A percentile compares a stretch with the other conserved stretches of the same genome.
Conservation (phyloP, 1,140 invertebrate species). For the Neuroterus valhalla region DNA sequence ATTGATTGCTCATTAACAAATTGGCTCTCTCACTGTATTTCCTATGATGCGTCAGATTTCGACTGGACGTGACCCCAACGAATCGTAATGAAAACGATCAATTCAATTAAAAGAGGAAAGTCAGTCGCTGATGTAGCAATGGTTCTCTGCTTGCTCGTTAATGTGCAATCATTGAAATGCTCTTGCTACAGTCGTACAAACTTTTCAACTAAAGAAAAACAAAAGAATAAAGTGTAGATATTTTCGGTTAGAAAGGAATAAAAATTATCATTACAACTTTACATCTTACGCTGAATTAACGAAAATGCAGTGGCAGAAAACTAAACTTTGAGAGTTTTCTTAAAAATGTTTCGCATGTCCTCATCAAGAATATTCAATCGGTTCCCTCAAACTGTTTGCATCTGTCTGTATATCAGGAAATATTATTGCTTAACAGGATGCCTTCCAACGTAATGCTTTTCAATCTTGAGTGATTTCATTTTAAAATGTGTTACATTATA, state of each 20-base stretch:
- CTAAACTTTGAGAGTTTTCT: too few species aligned
- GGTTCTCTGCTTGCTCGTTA: constrained; percentile 2
- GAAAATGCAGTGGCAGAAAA: too few species aligned
- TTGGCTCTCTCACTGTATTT: background rate
- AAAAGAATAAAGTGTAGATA: background rate
- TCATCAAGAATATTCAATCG: too few species aligned
- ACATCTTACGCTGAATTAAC: too few species aligned
- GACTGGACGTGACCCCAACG: background rate
- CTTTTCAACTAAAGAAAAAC: constrained; percentile 15
- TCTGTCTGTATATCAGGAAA: too few species aligned
- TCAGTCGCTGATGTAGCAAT: background rate
- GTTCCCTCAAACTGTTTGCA: too few species aligned
- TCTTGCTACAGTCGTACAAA: background rate
- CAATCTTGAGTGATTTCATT: too few species aligned
- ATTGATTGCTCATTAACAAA: constrained; percentile 3
- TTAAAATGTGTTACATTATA: too few species aligned
- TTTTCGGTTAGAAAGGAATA: background rate
- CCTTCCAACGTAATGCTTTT: too few species aligned
- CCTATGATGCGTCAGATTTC: background rate
- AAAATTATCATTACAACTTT: background rate
- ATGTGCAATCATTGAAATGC: constrained; percentile 15
- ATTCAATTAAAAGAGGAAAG: constrained; percentile 14
- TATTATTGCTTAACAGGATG: too few species aligned
- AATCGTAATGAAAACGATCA: constrained; percentile 19
- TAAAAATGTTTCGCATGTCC: too few species aligned